Evolutionary conservation across 2,888 invertebrate genomes (phyloP), one percentile per base, ranked within the genome.

Genomic region (Corbicula japonica): DNA sequence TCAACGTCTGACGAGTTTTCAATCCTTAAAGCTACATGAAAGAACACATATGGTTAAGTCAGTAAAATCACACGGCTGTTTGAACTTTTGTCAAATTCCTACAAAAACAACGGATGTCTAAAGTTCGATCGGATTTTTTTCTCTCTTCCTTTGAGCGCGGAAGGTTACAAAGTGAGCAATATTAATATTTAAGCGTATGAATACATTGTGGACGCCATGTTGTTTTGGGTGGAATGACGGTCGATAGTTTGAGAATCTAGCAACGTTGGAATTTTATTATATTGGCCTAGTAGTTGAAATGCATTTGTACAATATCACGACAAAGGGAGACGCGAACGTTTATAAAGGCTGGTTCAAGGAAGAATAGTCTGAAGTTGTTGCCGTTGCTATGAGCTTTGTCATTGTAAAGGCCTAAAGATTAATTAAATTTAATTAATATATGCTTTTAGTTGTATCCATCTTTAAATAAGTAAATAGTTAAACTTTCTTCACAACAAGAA

Each of bases 221-320:
- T 35, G 52, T 41, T 30, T 34, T 63, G 30, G 69, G 23, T 34
- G 35, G 52, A 61, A 63, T 38, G 38, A 18, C 52, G 77, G 75
- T 78, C 82, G 78, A 82, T 82, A 82, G 58, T 76, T 23, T 65
- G 35, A 10, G 21, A 15, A 15, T 30, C 63, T 78, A 69, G 78
- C 76, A 72, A 82, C 82, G 30, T 23, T 48, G 82, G 82, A 82
- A 82, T 82, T 65, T 75, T 15, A 46, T 58, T 69, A 52, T 23
- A 71, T 71, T 62, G 71, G 62, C 60, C 60, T 30, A 23, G 35
- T 35, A 21, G 65, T 23, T 50, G 34, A 50, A 52, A 52, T 28
- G 35, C 34, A 35, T n/a, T n/a, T n/a, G n/a, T n/a, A n/a, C n/a
- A n/a, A n/a, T n/a, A n/a, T n/a, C n/a, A n/a, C n/a, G n/a, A n/a